Evolutionary conservation across 2,888 invertebrate species (phyloP).

Genomic region (Xylocampa areola): DNA sequence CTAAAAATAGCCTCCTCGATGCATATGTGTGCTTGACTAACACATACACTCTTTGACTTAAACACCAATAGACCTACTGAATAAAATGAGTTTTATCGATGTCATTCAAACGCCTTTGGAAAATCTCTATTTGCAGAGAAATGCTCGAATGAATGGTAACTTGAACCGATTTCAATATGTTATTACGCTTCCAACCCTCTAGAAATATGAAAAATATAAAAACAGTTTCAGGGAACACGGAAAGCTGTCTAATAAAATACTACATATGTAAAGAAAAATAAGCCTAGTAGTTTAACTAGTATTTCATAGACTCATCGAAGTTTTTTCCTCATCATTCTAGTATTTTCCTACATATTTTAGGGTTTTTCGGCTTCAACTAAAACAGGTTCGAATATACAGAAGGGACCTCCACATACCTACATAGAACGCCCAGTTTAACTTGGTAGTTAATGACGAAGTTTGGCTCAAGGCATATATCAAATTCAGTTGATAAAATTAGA

Average conservation of each 20-base stretch:
- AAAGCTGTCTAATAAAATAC: neutral
- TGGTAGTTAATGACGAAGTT: no score
- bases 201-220: neutral
- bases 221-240: no score
- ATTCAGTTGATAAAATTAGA: neutral
- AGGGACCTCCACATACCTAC: no score
- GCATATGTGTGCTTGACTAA: constrained; percentile 1
- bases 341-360: constrained; percentile 9
- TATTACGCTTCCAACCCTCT: neutral
- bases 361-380: constrained; percentile 1
- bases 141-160: neutral
- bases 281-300: neutral
- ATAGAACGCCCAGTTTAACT: no score
- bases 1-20: constrained; percentile 5
- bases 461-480: no score
- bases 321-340: constrained; percentile 6
- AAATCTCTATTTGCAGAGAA: constrained; percentile 8
- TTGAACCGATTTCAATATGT: neutral
- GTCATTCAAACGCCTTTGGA: neutral
- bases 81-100: neutral
- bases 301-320: constrained; percentile 13
- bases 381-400: no score
- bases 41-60: neutral
- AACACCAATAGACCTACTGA: no score
- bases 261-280: constrained; percentile 1